phyloP scores from a whole-genome alignment of 2,797 vertebrate genomes.

The Neoniphon sammara region DNA sequence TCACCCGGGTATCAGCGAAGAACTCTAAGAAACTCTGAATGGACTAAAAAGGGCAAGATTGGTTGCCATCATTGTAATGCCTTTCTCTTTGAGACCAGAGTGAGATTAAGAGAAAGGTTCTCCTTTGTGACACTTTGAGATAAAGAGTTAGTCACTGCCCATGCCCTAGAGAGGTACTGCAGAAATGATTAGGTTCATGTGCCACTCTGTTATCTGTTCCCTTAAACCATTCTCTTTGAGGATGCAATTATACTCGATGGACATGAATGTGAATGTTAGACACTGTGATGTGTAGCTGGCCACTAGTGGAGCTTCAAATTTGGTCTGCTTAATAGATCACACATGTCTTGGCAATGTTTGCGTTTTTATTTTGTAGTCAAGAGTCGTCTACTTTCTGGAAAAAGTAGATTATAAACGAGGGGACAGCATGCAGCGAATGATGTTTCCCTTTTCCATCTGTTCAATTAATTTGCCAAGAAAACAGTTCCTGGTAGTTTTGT shows the following conservation, averaged over 20 bases:
- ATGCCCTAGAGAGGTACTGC: slow-evolving; percentile 64
- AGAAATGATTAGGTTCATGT: slow-evolving; percentile 77
- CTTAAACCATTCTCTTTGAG: slow-evolving; percentile 75
- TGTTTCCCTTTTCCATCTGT: slow-evolving; percentile 65
- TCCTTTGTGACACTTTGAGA: slow-evolving; percentile 68
- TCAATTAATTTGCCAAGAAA: slow-evolving; percentile 59
- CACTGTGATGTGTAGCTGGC: slow-evolving; percentile 64
- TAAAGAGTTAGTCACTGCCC: slow-evolving; percentile 69
- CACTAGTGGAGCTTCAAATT: slow-evolving; percentile 64
- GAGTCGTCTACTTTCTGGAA: slow-evolving; percentile 34
- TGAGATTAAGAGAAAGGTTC: slow-evolving; percentile 70
- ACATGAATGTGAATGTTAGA: slow-evolving; percentile 64
- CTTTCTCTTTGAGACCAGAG: slow-evolving; percentile 58
- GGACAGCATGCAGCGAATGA: slow-evolving; percentile 44
- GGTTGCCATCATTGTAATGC: slow-evolving; percentile 44
- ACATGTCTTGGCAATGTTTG: slow-evolving; percentile 70
- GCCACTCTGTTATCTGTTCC: slow-evolving; percentile 77
- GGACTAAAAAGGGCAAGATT: slow-evolving; percentile 54
- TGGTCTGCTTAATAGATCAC: slow-evolving; percentile 65
- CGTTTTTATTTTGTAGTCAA: slow-evolving; percentile 46
- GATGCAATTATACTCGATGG: slow-evolving; percentile 71
- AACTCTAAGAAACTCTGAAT: slow-evolving; percentile 27
- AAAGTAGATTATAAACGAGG: slow-evolving; percentile 9
- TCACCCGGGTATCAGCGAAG: too few species aligned
- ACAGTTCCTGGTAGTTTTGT: slow-evolving; percentile 36